Conservation (phyloP, 2,797 vertebrate genomes). For the Xiphorhynchus erythropygius region DNA sequence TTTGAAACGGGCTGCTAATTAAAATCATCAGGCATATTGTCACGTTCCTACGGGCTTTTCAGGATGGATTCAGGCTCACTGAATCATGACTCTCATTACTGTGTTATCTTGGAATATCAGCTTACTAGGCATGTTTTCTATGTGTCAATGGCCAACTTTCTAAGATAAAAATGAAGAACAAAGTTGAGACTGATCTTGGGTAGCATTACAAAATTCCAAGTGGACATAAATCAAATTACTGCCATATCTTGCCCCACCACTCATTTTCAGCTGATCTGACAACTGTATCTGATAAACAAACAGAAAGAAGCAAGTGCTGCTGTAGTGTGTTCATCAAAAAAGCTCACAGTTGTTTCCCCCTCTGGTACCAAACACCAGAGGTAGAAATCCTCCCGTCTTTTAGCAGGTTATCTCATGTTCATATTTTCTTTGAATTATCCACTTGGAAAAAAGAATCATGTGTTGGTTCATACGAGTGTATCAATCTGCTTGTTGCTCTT, state of each 20-base stretch:
- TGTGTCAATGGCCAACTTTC: neutral
- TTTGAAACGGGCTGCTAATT: conserved; percentile 4
- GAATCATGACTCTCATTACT: neutral
- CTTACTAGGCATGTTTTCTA: neutral
- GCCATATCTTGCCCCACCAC: neutral
- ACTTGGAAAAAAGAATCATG: fast-evolving
- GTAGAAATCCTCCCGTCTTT: neutral
- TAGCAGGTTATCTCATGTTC: neutral
- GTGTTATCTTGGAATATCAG: neutral
- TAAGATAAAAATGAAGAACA: neutral
- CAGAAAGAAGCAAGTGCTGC: neutral
- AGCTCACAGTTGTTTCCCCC: neutral
- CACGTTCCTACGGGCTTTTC: neutral
- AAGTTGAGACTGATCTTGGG: neutral
- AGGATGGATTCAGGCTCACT: neutral
- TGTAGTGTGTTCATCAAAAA: neutral
- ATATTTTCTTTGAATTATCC: neutral
- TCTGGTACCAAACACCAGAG: neutral
- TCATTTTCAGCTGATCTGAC: neutral
- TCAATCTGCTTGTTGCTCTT: neutral
- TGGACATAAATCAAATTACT: neutral
- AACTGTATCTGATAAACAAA: neutral
- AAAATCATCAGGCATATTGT: neutral
- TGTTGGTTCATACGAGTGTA: neutral
- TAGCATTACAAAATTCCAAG: neutral